Base-by-base conservation (phyloP, 2,888 invertebrate genomes). In the Chrysotoxum bicinctum region DNA sequence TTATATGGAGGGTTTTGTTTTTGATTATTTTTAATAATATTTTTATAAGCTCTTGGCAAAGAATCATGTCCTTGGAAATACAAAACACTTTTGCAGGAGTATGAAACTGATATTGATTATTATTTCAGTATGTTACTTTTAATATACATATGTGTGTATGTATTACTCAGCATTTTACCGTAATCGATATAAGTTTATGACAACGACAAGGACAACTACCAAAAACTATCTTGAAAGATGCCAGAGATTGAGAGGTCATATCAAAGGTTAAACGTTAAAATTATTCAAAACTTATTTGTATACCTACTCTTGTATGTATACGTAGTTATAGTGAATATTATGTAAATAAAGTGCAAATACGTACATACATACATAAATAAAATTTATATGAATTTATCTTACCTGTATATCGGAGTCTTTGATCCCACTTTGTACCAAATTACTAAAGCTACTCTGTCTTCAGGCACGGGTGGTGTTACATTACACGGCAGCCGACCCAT, bases 371-470 rank as follows among this genome's bases (percentile, higher is more conserved):
- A 19, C 45, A 12, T 10, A 45, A 4, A 1, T 10, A 21, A 48
- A 21, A 48, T n/a, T 26, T 5, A 16, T 72, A 21, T 43, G 12
- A 35, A 43, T 37, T 73, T 30, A 73, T 58, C 89, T 91, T 88
- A 92, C 92, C 92, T 92, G 83, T 92, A 92, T 80, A 92, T 92
- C 37, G 92, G 92, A 76, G 92, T 91, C 86, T 90, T 90, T 52
- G 91, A 89, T 62, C 92, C 92, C 77, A 92, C 92, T 88, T 92
- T 92, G 83, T 92, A 92, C 92, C 92, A 92, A 88, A 92, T 92
- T 40, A 92, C 92, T 88, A 92, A 78, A 32, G 91, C 91, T 74
- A 92, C 92, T 78, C 90, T 91, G 89, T 92, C 92, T 68, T 90
- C 92, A 45, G 89, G 88, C 75, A 91, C 89, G 58, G 92, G 92